phyloP scores from a whole-genome alignment of 2,888 invertebrate genomes.

The Anorthoa munda region DNA sequence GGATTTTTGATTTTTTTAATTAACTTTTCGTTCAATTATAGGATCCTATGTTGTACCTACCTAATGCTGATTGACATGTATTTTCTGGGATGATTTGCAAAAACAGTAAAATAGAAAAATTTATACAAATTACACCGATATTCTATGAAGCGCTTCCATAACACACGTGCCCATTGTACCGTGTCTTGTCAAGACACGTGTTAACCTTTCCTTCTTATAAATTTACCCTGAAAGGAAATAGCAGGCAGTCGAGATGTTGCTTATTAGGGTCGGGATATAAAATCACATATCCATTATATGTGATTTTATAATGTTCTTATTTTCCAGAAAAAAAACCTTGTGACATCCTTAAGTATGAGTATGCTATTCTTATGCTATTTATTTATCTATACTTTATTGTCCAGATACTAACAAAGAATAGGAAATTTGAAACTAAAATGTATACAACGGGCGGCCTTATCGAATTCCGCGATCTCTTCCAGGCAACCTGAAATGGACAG shows the following conservation, averaged over 20 bases:
- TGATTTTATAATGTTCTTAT: background rate
- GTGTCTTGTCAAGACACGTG: slow-evolving; percentile 20
- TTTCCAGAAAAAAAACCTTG: background rate
- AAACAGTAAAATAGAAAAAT: background rate
- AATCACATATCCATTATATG: no score
- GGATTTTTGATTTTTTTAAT: no score
- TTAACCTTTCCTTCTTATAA: background rate
- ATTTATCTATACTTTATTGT: no score
- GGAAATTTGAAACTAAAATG: no score
- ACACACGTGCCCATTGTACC: slow-evolving; percentile 15
- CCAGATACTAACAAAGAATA: no score
- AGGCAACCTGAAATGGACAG: no score
- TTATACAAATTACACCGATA: background rate
- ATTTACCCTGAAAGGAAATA: background rate
- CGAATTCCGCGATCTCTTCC: no score
- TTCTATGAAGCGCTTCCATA: background rate
- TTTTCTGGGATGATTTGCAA: background rate
- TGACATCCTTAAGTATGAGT: no score
- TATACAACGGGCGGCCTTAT: no score
- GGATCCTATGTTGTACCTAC: background rate
- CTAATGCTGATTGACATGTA: no score
- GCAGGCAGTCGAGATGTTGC: background rate
- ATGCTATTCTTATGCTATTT: no score
- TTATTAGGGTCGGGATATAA: background rate
- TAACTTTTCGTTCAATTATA: background rate